A percentile compares a stretch with the other conserved stretches of the same genome.
phyloP scores from a whole-genome alignment of 2,113 vertebrate genomes.

The Sphyrna mokarran region DNA sequence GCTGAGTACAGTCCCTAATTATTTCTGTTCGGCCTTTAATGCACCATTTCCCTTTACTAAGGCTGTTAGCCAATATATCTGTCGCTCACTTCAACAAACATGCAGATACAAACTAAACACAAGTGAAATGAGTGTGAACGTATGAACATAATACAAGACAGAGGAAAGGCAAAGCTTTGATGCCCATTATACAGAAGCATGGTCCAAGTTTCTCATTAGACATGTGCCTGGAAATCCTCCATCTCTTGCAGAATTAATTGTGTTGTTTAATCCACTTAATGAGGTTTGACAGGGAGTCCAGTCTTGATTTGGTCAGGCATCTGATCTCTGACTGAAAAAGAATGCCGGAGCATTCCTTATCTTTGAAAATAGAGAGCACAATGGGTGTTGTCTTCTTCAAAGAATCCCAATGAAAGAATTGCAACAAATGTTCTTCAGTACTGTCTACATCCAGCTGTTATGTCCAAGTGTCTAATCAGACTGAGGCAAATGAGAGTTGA shows the following conservation, averaged over 20 bases:
- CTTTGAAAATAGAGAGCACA: neutral
- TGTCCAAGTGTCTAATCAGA: neutral
- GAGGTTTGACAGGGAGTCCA: neutral
- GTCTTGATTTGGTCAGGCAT: neutral
- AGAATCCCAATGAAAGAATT: neutral
- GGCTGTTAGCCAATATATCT: neutral
- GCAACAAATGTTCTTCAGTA: neutral
- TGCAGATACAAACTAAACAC: neutral
- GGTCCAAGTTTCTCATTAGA: neutral
- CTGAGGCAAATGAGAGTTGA: too few relatives aligned
- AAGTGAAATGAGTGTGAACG: neutral
- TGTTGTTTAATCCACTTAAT: neutral
- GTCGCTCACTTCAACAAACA: neutral
- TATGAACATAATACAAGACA: neutral
- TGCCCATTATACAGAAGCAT: too few relatives aligned
- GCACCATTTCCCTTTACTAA: neutral
- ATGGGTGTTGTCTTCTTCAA: too few relatives aligned
- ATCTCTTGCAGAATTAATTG: conserved; percentile 8
- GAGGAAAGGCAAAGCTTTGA: neutral
- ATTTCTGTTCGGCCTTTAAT: neutral
- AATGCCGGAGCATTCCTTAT: neutral
- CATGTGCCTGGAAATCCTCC: neutral
- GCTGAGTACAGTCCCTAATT: too few relatives aligned
- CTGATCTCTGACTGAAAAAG: neutral
- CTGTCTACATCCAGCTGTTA: neutral